Conservation (phyloP, 2,797 vertebrate species). For the Anabas testudineus region DNA sequence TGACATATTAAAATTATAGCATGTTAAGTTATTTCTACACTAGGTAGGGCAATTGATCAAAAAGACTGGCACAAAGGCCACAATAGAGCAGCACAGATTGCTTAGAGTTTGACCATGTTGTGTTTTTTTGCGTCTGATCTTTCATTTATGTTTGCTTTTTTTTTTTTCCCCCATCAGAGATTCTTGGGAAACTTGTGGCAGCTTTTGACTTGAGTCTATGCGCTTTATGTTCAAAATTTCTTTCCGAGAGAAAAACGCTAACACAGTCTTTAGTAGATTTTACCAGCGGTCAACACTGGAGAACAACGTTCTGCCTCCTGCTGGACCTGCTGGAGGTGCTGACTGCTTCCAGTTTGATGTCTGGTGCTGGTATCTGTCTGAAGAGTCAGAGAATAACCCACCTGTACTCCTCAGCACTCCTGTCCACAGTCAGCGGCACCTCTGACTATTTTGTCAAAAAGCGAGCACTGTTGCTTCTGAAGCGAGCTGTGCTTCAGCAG, state of each 20-base stretch:
- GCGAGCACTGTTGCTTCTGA: slow-evolving; percentile 86
- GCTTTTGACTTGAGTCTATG: slow-evolving; percentile 82
- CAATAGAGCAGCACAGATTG: not conserved
- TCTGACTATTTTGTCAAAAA: slow-evolving; percentile 85
- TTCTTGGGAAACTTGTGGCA: slow-evolving; percentile 80
- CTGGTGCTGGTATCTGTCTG: slow-evolving; percentile 49
- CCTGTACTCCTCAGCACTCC: slow-evolving; percentile 72
- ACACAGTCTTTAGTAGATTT: slow-evolving; percentile 9
- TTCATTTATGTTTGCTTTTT: not conserved
- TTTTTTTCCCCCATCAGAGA: slow-evolving; percentile 75
- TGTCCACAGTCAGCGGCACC: slow-evolving; percentile 67
- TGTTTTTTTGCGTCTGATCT: not conserved
- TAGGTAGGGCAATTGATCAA: not conserved
- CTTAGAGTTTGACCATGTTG: not conserved
- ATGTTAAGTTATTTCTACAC: not conserved
- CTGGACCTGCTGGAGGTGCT: slow-evolving; percentile 90
- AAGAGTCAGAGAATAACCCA: slow-evolving; percentile 83
- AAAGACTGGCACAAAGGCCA: not conserved
- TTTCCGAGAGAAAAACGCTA: slow-evolving; percentile 29
- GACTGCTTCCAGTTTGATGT: slow-evolving; percentile 73
- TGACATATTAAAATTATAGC: not conserved
- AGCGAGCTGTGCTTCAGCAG: slow-evolving; percentile 86
- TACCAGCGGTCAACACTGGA: slow-evolving; percentile 25
- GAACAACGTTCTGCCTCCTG: slow-evolving; percentile 78
- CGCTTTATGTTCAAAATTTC: slow-evolving; percentile 79